A percentile compares a stretch with the other conserved stretches of the same genome.
Evolutionary conservation across 2,888 invertebrate genomes (phyloP).

Genomic region (Terebella lapidaria): DNA sequence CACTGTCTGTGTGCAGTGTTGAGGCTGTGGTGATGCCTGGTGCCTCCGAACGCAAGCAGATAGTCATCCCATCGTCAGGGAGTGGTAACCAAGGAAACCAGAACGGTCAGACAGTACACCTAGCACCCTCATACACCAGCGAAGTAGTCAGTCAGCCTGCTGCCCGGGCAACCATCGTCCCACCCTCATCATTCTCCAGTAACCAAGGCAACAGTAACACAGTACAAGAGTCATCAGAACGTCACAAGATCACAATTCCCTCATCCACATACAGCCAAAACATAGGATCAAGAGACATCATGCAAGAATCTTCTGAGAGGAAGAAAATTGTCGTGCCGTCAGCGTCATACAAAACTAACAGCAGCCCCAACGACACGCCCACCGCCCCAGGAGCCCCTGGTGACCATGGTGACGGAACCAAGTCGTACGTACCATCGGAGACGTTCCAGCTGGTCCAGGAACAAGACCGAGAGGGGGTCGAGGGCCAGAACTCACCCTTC

Average conservation of each 20-base stretch:
- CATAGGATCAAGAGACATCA: too few species aligned
- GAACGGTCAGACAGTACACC: too few species aligned
- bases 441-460: conserved; percentile 17
- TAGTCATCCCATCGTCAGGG: not conserved
- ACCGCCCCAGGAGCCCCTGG: too few species aligned
- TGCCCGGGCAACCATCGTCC: not conserved
- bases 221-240: not conserved
- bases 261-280: not conserved
- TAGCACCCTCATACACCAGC: too few species aligned
- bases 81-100: too few species aligned
- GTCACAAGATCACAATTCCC: not conserved
- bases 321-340: not conserved
- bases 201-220: not conserved
- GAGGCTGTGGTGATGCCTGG: not conserved
- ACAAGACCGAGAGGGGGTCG: conserved; percentile 4
- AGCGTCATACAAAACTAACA: not conserved
- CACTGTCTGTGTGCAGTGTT: not conserved
- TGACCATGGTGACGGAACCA: not conserved
- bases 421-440: conserved; percentile 14
- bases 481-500: not conserved
- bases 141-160: too few species aligned
- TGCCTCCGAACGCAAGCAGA: not conserved
- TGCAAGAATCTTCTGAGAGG: too few species aligned
- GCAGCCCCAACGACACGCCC: not conserved
- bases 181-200: not conserved